Evolutionary conservation across 37 sponge, comb jelly and placozoan genomes (phyloP), one percentile per base, ranked within the genome.

Genomic region (Dysidea cf. avara): DNA sequence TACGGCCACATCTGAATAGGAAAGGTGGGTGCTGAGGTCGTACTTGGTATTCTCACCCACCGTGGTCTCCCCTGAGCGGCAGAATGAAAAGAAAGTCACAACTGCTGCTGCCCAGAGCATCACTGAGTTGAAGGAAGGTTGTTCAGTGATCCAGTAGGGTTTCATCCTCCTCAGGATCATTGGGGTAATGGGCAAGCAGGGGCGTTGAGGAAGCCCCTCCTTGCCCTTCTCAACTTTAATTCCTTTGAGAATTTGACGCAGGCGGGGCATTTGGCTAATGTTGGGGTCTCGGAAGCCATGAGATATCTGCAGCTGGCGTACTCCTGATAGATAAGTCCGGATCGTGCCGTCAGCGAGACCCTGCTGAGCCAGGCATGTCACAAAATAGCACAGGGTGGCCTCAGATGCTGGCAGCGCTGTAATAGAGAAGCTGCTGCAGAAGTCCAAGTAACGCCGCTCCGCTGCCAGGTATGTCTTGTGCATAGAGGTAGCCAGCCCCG

Each of bases 31-130:
- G n/a, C 32, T 49, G 61, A 64, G 63, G 34, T 74, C 61, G 26
- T 46, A 75, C 22, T 16, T 47, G 22, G 36, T 33, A 35, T 32
- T 38, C 14, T 26, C 21, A 18, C 63, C 36, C 20, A 62, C 64
- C 47, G 49, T 61, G 14, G 62, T 24, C 30, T 75, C 63, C 22
- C 75, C 64, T 16, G 50, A 75, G 30, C 37, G 75, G 25, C 61
- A 51, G 28, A 62, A 62, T 11, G 37, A 51, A 49, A 40, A 75
- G 32, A 75, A 75, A 47, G 53, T 29, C 62, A 75, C 21, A 36
- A 62, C 61, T 18, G 56, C 29, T 32, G 75, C 75, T 17, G 75
- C 75, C 64, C 75, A 75, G 21, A 75, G 29, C 75, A 75, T 75
- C 32, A 28, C 31, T 28, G 40, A 34, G 49, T 75, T 28, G 63